A percentile compares a stretch with the other conserved stretches of the same genome.
Evolutionary conservation across 2,888 invertebrate species (phyloP).

Genomic region (Meiosimyza platycephala): DNA sequence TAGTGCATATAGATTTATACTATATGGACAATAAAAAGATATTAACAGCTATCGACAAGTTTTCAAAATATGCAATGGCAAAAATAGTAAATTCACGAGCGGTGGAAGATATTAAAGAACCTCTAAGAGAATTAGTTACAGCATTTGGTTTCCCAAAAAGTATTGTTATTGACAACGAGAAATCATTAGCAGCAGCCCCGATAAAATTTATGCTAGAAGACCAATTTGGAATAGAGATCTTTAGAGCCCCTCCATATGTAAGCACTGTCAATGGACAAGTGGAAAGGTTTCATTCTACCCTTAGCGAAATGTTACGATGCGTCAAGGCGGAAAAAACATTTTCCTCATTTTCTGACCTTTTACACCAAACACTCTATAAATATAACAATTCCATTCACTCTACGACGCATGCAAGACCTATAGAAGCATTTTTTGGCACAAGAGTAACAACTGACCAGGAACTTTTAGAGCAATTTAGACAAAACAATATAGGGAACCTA

Average conservation of each 20-base stretch:
- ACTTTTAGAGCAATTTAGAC: slow-evolving; percentile 18
- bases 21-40: not conserved
- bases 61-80: slow-evolving; percentile 25
- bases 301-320: slow-evolving; percentile 31
- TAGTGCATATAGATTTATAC: slow-evolving; percentile 1
- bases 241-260: slow-evolving; percentile 8
- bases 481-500: slow-evolving; percentile 6
- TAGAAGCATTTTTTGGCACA: slow-evolving; percentile 32
- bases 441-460: slow-evolving; percentile 18
- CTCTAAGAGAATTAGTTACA: slow-evolving; percentile 5
- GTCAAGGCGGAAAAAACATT: slow-evolving; percentile 9
- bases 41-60: slow-evolving; percentile 24
- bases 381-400: slow-evolving; percentile 35
- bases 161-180: slow-evolving; percentile 38
- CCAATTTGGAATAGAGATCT: no score
- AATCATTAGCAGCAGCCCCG: slow-evolving; percentile 33
- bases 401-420: slow-evolving; percentile 22
- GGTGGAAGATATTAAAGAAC: slow-evolving; percentile 19
- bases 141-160: not conserved
- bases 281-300: slow-evolving; percentile 33
- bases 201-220: slow-evolving; percentile 35
- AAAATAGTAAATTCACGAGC: slow-evolving; percentile 9
- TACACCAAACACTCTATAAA: slow-evolving; percentile 30
- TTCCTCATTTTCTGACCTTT: slow-evolving; percentile 25
- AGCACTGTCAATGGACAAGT: slow-evolving; percentile 31